A percentile compares a stretch with the other conserved stretches of the same genome.
phyloP scores from a whole-genome alignment of 2,113 vertebrate genomes.

The Oryzias woworae region DNA sequence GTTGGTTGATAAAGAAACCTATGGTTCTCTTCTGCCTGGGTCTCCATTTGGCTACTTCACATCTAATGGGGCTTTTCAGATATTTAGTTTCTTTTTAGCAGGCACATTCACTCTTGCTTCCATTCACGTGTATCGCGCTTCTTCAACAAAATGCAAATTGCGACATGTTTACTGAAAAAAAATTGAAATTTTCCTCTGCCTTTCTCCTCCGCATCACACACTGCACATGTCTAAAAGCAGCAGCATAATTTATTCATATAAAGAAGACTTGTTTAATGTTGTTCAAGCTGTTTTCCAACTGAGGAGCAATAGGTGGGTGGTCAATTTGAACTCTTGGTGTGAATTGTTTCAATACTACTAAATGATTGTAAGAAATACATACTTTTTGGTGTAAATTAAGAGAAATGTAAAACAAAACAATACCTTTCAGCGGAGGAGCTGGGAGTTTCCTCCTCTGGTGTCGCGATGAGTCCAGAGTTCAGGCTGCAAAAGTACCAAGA shows the following conservation, averaged over 20 bases:
- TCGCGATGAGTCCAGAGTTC: conserved; percentile 93
- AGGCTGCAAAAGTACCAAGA: conserved; percentile 73
- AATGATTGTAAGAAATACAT: background rate
- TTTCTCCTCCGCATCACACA: conserved; percentile 5
- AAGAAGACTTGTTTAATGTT: background rate
- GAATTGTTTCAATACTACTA: no score
- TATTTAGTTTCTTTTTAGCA: conserved; percentile 42
- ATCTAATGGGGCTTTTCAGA: conserved; percentile 75
- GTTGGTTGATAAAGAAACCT: conserved; percentile 57
- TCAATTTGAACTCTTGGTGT: background rate
- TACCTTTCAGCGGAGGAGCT: conserved; percentile 90
- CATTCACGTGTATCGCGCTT: conserved; percentile 58
- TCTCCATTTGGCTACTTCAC: conserved; percentile 63
- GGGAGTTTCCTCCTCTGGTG: conserved; percentile 95
- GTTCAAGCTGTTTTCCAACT: background rate
- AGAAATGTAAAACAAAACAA: background rate
- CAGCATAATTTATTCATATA: conserved; percentile 2
- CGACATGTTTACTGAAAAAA: conserved; percentile 44
- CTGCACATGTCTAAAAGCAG: background rate
- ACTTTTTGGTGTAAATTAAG: background rate
- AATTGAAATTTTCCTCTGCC: conserved; percentile 32
- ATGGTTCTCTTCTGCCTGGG: conserved; percentile 22
- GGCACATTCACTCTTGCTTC: conserved; percentile 56
- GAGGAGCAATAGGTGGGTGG: background rate
- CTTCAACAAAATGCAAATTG: conserved; percentile 56